phyloP scores from a whole-genome alignment of 2,113 vertebrate genomes.

The Hypanus sabinus region DNA sequence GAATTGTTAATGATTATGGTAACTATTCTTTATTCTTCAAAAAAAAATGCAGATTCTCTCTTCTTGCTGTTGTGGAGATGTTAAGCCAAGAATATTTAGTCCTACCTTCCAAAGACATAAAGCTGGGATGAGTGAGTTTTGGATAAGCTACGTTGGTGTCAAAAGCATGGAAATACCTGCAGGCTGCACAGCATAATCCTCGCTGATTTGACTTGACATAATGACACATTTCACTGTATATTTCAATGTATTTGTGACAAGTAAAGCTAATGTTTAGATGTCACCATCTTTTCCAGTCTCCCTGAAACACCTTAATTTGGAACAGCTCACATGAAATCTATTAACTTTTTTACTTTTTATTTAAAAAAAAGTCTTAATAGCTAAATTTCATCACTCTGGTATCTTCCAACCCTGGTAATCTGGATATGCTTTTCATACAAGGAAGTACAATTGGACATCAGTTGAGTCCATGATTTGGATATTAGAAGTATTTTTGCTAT shows the following conservation, averaged over 20 bases:
- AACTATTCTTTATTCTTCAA: background rate
- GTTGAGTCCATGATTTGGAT: background rate
- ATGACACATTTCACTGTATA: too few species aligned
- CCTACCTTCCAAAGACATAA: too few species aligned
- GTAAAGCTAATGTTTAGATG: too few species aligned
- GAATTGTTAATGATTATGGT: background rate
- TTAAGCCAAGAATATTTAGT: background rate
- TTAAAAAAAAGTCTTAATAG: too few species aligned
- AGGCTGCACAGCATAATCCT: too few species aligned
- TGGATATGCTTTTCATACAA: background rate
- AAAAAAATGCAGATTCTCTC: background rate
- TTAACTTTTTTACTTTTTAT: background rate
- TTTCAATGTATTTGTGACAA: too few species aligned
- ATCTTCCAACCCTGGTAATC: background rate
- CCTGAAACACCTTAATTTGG: background rate
- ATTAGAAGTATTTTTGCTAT: background rate
- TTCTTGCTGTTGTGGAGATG: background rate
- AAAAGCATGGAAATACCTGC: too few species aligned
- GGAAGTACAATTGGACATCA: background rate
- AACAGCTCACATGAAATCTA: conserved; percentile 7
- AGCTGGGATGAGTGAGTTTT: too few species aligned
- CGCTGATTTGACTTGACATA: too few species aligned
- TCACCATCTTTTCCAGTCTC: too few species aligned
- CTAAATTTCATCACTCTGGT: background rate
- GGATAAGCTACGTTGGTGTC: too few species aligned